A percentile compares a stretch with the other conserved stretches of the same genome.
These are phyloP conservation scores for Dendrocincla tyrannina DNA, from an alignment of 2,797 vertebrate genomes.

Conservation along the genomic window DNA sequence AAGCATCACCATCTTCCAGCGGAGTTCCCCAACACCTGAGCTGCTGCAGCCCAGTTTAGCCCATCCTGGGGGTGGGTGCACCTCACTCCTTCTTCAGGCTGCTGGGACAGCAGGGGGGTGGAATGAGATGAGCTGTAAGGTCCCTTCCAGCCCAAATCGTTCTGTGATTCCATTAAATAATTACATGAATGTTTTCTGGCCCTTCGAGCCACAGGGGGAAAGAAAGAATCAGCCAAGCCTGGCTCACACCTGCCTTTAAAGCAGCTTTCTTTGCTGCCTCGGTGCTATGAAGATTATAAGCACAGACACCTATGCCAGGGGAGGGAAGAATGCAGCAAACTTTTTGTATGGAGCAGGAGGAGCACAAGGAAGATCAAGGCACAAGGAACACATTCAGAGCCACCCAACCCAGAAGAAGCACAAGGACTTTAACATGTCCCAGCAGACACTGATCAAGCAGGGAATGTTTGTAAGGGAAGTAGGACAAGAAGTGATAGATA, in stretches of 20 bases:
- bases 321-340: background rate
- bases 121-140: background rate
- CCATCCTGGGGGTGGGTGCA: background rate
- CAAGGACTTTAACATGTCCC: background rate
- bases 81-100: background rate
- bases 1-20: background rate
- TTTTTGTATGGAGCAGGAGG: background rate
- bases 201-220: background rate
- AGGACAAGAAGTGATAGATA: background rate
- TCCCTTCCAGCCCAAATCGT: background rate
- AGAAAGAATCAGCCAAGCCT: background rate
- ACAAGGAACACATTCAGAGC: background rate
- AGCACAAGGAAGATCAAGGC: background rate
- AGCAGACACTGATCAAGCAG: background rate
- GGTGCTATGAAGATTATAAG: constrained; percentile 10
- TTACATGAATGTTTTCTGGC: background rate
- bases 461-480: background rate
- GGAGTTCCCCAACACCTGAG: background rate
- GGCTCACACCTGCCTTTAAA: constrained; percentile 14
- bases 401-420: background rate
- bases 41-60: background rate
- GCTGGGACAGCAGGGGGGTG: background rate
- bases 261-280: constrained; percentile 1
- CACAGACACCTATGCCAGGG: constrained; percentile 9
- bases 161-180: background rate